Evolutionary conservation across 2,797 vertebrate species (phyloP).

Genomic region (Masticophis lateralis): DNA sequence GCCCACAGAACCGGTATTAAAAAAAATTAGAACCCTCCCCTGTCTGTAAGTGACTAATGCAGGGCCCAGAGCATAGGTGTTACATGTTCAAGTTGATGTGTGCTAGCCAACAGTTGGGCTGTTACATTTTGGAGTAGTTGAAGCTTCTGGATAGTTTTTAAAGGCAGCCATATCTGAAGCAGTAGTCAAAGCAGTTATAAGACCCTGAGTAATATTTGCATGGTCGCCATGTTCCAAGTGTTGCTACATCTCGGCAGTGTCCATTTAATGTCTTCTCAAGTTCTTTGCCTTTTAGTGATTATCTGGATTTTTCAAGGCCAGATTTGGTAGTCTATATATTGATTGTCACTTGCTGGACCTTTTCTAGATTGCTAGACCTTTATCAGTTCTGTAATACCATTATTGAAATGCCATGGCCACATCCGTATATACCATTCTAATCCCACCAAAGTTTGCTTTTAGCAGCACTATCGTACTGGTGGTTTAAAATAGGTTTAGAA

Average conservation of each 20-base stretch:
- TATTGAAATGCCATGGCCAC: background rate
- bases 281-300: background rate
- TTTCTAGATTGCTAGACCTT: background rate
- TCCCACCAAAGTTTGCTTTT: background rate
- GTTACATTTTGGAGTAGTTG: background rate
- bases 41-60: background rate
- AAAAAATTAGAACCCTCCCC: too few species aligned
- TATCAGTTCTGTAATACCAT: background rate
- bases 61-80: background rate
- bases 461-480: background rate
- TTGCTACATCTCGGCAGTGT: background rate
- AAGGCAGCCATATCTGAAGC: background rate
- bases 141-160: background rate
- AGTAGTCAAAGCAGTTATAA: background rate
- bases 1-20: too few species aligned
- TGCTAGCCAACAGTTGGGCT: background rate
- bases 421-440: background rate
- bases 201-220: background rate
- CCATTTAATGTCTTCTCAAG: background rate
- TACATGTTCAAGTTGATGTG: background rate
- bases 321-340: background rate
- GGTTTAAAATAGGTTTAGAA: background rate
- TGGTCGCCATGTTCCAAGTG: background rate
- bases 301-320: background rate
- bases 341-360: background rate